Evolutionary conservation across 2,888 invertebrate genomes (phyloP), one percentile per base, ranked within the genome.

Genomic region (Drosophila testacea): DNA sequence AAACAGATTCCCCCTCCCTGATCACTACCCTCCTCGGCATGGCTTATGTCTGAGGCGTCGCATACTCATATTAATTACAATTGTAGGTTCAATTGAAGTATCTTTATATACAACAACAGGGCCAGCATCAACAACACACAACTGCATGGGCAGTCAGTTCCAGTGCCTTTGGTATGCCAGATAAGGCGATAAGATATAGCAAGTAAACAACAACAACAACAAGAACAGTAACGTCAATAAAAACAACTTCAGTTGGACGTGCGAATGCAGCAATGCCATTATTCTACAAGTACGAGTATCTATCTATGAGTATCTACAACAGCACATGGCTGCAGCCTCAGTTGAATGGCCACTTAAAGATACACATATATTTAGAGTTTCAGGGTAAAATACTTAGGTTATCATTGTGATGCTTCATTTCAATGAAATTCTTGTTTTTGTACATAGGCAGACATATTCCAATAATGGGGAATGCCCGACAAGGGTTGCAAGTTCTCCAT

Each of bases 11-110:
- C 4, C 22, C 7, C 27, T 0, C n/a, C 4, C 13, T 9, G 22
- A 22, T 22, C 22, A 32, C 7, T 9, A 4, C 11, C 11, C 16
- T 4, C 47, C 16, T 9, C 16, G 16, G 9, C 46, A 13, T 4
- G 47, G 9, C 5, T 32, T 30, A 32, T 16, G 34, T 46, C 9
- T 51, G 41, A 57, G 51, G 48, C 73, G 62, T 65, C 27, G 64
- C 30, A 51, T 59, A 60, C 71, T 69, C 65, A 74, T 83, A 83
- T 83, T 88, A 86, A 83, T 83, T 86, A 83, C 89, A 88, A 77
- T 77, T 69, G 67, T 73, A 72, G 69, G 66, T 77, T 80, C 87
- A 74, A 86, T 88, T 86, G 62, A 74, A 83, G 68, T 81, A 74
- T 69, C 69, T 80, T 79, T 39, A 27, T 36, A 13, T 39, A 36